These are phyloP conservation scores for Heliconius erato DNA, from an alignment of 2,888 invertebrate species.

Conservation along the genomic window DNA sequence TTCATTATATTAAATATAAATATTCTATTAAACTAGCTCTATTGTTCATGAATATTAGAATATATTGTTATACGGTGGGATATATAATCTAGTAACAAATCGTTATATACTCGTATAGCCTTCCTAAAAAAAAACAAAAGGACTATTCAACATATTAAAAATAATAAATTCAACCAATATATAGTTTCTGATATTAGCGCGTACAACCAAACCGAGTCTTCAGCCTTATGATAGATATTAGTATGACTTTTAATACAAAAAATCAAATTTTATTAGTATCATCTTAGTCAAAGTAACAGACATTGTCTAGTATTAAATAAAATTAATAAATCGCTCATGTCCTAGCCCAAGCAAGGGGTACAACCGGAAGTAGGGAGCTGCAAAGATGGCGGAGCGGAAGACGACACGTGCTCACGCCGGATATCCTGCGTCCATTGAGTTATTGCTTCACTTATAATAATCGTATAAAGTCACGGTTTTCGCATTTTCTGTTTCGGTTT, in stretches of 20 bases:
- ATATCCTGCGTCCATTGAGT: slow-evolving; percentile 81
- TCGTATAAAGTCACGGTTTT: slow-evolving; percentile 55
- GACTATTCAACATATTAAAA: no score
- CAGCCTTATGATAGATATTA: background rate
- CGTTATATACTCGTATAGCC: no score
- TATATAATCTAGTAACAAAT: no score
- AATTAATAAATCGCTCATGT: slow-evolving; percentile 50
- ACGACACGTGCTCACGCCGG: slow-evolving; percentile 85
- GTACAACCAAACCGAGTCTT: background rate
- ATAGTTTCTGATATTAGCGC: no score
- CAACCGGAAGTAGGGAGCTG: slow-evolving; percentile 76
- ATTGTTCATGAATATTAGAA: no score
- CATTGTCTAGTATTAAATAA: background rate
- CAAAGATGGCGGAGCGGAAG: slow-evolving; percentile 84
- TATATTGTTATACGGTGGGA: no score
- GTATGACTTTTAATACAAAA: background rate
- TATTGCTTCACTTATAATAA: slow-evolving; percentile 73
- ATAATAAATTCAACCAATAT: no score
- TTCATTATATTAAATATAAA: no score
- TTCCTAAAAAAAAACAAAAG: no score
- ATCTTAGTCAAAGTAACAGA: background rate
- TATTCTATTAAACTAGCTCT: no score
- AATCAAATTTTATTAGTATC: background rate
- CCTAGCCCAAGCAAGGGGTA: slow-evolving; percentile 77
- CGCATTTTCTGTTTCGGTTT: slow-evolving; percentile 47